Conservation (phyloP, 2,888 invertebrate genomes). For the Pammene fasciana region DNA sequence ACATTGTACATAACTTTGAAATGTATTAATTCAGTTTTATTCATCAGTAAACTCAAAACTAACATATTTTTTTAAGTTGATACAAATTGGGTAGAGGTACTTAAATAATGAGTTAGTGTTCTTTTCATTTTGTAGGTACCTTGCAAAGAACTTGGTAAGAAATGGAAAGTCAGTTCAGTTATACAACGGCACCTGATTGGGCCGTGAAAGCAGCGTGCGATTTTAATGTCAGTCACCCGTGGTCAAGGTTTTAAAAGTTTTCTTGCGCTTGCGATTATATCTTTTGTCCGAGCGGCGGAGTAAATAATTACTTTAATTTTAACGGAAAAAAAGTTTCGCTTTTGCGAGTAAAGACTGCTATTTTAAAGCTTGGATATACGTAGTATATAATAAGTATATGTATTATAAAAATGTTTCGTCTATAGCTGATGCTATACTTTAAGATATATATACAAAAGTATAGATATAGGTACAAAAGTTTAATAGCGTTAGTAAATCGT, state of each 20-base stretch:
- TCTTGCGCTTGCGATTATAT: slow-evolving; percentile 68
- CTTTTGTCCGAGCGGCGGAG: slow-evolving; percentile 43
- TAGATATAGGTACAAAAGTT: no score
- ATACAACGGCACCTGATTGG: slow-evolving; percentile 79
- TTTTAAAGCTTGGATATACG: neutral
- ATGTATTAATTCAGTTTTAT: neutral
- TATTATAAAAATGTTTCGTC: no score
- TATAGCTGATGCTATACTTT: no score
- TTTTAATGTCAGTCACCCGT: slow-evolving; percentile 78
- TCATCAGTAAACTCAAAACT: neutral
- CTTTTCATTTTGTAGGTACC: slow-evolving; percentile 21
- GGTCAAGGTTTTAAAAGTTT: slow-evolving; percentile 77
- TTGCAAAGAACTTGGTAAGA: slow-evolving; percentile 53
- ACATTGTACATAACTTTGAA: no score
- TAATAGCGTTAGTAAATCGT: no score
- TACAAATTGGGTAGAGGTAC: neutral
- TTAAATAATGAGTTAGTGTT: neutral
- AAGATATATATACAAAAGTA: no score
- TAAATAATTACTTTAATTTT: slow-evolving; percentile 19
- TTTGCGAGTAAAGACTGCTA: neutral
- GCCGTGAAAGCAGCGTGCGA: slow-evolving; percentile 76
- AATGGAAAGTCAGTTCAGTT: slow-evolving; percentile 81
- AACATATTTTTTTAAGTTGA: neutral
- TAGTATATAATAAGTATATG: no score
- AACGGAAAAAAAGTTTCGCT: slow-evolving; percentile 17